These are phyloP conservation scores for Oeneis ivallda DNA, from an alignment of 2,888 invertebrate species.

Conservation along the genomic window DNA sequence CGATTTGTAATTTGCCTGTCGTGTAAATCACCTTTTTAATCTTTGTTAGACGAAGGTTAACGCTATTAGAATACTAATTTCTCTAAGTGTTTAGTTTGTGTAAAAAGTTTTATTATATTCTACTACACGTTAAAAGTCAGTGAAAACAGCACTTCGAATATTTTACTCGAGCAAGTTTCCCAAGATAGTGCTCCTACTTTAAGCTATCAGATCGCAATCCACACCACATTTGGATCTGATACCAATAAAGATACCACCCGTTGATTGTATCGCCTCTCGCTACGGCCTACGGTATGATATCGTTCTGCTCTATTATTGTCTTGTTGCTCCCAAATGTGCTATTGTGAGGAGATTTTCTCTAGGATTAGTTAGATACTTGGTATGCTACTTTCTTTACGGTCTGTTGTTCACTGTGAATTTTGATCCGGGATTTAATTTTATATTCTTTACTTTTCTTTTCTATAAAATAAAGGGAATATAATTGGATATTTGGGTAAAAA, in stretches of 20 bases:
- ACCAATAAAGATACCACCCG: constrained; percentile 28
- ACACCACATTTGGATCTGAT: constrained; percentile 27
- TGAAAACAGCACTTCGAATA: too few species aligned
- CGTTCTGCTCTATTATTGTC: constrained; percentile 26
- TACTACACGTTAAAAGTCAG: too few species aligned
- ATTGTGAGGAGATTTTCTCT: constrained; percentile 32
- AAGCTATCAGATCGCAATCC: constrained; percentile 12
- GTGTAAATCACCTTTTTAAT: too few species aligned
- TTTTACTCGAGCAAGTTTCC: not conserved
- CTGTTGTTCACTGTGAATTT: not conserved
- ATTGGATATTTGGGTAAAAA: too few species aligned
- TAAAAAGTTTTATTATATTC: too few species aligned
- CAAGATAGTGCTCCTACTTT: not conserved
- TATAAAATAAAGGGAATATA: too few species aligned
- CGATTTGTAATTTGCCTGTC: too few species aligned
- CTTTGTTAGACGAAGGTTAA: too few species aligned
- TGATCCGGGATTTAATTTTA: not conserved
- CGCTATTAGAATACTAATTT: too few species aligned
- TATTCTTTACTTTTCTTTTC: too few species aligned
- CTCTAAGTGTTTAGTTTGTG: too few species aligned
- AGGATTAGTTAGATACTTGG: constrained; percentile 13
- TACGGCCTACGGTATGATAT: not conserved
- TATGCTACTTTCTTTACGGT: constrained; percentile 12
- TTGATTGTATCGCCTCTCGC: constrained; percentile 19
- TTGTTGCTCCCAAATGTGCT: constrained; percentile 25